Evolutionary conservation across 1,140 invertebrate genomes (phyloP), one percentile per base, ranked within the genome.

Genomic region (Hylyphantes graminicola): DNA sequence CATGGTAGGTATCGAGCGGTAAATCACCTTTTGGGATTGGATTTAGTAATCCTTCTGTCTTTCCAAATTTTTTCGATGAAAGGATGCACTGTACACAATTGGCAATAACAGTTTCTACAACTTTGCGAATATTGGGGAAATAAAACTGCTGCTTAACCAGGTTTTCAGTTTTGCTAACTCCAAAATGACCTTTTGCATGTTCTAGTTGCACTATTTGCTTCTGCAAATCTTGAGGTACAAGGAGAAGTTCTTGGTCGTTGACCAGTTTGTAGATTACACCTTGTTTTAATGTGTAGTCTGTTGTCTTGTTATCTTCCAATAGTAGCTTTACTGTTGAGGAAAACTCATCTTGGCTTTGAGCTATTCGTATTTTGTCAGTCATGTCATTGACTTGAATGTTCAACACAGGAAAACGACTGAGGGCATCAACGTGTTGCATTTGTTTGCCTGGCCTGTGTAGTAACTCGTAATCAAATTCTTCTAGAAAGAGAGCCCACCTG

Each of bases 51-150:
- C 51, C 76, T 53, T 79, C 51, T 5, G 2, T 11, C 55, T 79
- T 79, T 8, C 51, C 51, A 55, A 48, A n/a, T 55, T 79, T 79
- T 35, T 21, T 53, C 7, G 53, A 55, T 15, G 8, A 10, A 12
- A 79, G 51, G 0, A 79, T 79, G 75, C 75, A 64, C 10, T 75
- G n/a, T 5, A 75, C 21, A 35, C 57, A 77, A n/a, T 77, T 77
- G 5, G 7, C 15, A 64, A 21, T 17, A 9, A 79, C 35, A 53
- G 13, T 79, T 79, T 79, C 8, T 0, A 54, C 54, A n/a, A 54
- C 0, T 11, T 68, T 53, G 53, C 48, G 17, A 9, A 48, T 12
- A 9, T 53, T 65, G 53, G 76, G 61, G 64, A 67, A 54, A 79
- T 79, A 79, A 21, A 13, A 79, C 35, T 35, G 35, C 5, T 35